phyloP scores from a whole-genome alignment of 2,797 vertebrate genomes.

The Nyctibius grandis region DNA sequence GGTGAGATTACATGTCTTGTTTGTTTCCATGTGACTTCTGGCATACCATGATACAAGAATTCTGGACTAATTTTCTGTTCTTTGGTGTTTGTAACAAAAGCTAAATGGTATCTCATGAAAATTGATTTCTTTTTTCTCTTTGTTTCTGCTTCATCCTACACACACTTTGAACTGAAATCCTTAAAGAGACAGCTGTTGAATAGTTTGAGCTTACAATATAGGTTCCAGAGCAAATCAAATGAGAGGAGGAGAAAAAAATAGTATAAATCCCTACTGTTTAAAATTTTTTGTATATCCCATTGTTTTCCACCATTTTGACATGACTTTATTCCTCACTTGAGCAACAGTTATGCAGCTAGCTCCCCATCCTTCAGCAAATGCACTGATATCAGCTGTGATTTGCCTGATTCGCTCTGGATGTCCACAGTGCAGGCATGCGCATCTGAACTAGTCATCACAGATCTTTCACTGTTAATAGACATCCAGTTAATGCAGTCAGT shows the following conservation, averaged over 20 bases:
- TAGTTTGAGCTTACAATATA: neutral
- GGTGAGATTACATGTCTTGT: neutral
- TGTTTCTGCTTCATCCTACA: neutral
- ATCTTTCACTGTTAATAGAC: neutral
- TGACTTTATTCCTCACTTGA: neutral
- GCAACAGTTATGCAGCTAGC: fast-evolving
- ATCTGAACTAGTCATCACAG: neutral
- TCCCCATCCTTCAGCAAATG: neutral
- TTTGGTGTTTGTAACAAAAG: neutral
- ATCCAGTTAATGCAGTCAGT: neutral
- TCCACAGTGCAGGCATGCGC: neutral
- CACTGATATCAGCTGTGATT: neutral
- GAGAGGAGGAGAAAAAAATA: neutral
- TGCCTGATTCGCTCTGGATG: neutral
- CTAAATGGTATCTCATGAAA: neutral
- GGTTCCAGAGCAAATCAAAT: neutral
- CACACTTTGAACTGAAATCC: neutral
- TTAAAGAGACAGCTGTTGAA: neutral
- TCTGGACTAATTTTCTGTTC: neutral
- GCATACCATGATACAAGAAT: neutral
- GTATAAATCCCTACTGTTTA: neutral
- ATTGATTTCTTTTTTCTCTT: fast-evolving
- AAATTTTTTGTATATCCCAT: neutral
- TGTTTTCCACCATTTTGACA: neutral
- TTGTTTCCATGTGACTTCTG: neutral